Evolutionary conservation across 2,888 invertebrate genomes (phyloP).

Genomic region (Alloscopus bannaensis): DNA sequence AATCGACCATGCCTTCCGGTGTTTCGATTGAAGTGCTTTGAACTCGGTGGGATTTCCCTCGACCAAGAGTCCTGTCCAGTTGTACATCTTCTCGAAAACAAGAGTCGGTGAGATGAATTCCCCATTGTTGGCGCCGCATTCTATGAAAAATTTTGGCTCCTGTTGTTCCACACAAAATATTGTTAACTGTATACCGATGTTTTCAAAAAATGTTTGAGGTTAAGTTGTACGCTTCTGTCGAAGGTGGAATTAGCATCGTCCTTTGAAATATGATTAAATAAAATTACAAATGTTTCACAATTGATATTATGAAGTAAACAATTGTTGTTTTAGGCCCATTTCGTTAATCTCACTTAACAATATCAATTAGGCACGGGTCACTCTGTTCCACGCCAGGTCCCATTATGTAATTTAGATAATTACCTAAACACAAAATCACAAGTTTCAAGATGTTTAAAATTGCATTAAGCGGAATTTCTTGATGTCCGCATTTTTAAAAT

Average conservation of each 20-base stretch:
- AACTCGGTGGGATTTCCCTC: constrained; percentile 75
- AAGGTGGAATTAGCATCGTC: neutral
- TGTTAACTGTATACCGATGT: constrained; percentile 15
- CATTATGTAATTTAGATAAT: constrained; percentile 11
- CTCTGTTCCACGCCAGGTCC: neutral
- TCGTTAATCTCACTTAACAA: neutral
- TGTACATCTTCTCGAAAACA: constrained; percentile 74
- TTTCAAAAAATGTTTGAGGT: neutral
- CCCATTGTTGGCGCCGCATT: constrained; percentile 75
- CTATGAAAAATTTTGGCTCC: constrained; percentile 74
- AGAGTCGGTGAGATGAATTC: constrained; percentile 75
- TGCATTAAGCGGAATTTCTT: no score
- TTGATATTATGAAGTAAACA: neutral
- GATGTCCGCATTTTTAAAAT: no score
- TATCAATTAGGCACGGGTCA: constrained; percentile 23
- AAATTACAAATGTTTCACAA: neutral
- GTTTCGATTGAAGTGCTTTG: constrained; percentile 72
- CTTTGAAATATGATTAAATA: neutral
- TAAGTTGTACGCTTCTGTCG: neutral
- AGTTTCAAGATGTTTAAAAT: no score
- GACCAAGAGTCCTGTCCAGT: constrained; percentile 75
- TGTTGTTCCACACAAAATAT: neutral
- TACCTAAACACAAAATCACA: no score
- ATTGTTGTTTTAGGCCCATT: neutral
- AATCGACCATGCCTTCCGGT: constrained; percentile 74